Conservation (phyloP, 2,113 vertebrate species). For the Chaetodon auriga region DNA sequence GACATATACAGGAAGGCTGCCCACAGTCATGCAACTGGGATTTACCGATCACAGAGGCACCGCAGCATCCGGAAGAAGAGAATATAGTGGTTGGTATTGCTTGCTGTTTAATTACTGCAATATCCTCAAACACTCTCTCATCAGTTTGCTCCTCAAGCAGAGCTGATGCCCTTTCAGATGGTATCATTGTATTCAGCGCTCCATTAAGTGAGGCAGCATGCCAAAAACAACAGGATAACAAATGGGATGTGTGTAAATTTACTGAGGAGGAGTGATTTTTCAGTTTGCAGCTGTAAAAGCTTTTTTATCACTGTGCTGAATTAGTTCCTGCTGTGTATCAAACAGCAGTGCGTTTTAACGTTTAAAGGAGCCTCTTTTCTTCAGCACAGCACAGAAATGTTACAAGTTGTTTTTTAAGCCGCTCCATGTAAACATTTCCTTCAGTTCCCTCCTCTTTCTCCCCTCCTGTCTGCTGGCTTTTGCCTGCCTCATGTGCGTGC, state of each 20-base stretch:
- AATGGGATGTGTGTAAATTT: constrained; percentile 64
- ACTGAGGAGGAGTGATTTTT: constrained; percentile 44
- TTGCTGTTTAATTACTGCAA: constrained; percentile 41
- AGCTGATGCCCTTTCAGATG: constrained; percentile 44
- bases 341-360: constrained; percentile 30
- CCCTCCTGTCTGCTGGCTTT: constrained; percentile 38
- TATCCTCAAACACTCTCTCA: constrained; percentile 48
- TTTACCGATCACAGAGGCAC: constrained; percentile 61
- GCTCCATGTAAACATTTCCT: constrained; percentile 69
- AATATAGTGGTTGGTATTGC: constrained; percentile 49
- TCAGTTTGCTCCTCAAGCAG: constrained; percentile 28
- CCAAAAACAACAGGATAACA: constrained; percentile 71
- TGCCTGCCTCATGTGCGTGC: constrained; percentile 68
- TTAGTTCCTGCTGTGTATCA: constrained; percentile 60
- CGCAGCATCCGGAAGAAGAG: constrained; percentile 54
- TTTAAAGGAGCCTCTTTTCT: constrained; percentile 38
- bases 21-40: constrained; percentile 67
- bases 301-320: constrained; percentile 51
- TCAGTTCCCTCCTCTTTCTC: constrained; percentile 30
- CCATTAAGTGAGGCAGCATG: constrained; percentile 56
- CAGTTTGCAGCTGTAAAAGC: constrained; percentile 39
- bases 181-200: constrained; percentile 52
- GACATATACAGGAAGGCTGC: constrained; percentile 74
- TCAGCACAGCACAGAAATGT: constrained; percentile 47
- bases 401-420: constrained; percentile 62